Evolutionary conservation across 2,113 vertebrate species (phyloP).

Genomic region (Chunga burmeisteri): DNA sequence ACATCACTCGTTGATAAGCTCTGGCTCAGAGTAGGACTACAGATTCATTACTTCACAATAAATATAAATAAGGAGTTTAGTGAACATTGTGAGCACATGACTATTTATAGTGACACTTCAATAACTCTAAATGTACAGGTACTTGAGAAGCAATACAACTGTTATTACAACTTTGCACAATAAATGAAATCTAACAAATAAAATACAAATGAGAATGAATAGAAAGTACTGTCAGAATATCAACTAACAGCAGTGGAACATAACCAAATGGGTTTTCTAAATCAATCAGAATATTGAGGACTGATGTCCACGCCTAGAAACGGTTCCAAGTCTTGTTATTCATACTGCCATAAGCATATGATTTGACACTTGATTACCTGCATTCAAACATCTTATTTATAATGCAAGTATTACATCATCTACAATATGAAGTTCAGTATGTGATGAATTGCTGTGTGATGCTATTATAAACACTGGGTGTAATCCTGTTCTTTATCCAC

Average conservation of each 20-base stretch:
- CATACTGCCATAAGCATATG: neutral
- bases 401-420: neutral
- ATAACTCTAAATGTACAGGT: neutral
- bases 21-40: neutral
- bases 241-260: neutral
- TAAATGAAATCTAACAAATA: neutral
- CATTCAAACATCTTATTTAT: neutral
- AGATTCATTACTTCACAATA: neutral
- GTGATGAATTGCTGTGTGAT: neutral
- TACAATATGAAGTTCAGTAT: neutral
- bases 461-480: neutral
- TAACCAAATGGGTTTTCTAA: constrained; percentile 8
- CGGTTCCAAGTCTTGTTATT: neutral
- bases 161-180: neutral
- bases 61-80: neutral
- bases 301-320: constrained; percentile 6
- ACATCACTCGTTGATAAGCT: neutral
- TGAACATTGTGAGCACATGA: neutral
- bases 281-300: neutral
- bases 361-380: neutral
- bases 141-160: constrained; percentile 2
- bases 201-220: neutral
- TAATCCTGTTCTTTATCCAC: neutral
- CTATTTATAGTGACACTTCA: neutral
- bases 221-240: neutral